phyloP scores from a whole-genome alignment of 2,113 vertebrate genomes.

The Anser cygnoides region DNA sequence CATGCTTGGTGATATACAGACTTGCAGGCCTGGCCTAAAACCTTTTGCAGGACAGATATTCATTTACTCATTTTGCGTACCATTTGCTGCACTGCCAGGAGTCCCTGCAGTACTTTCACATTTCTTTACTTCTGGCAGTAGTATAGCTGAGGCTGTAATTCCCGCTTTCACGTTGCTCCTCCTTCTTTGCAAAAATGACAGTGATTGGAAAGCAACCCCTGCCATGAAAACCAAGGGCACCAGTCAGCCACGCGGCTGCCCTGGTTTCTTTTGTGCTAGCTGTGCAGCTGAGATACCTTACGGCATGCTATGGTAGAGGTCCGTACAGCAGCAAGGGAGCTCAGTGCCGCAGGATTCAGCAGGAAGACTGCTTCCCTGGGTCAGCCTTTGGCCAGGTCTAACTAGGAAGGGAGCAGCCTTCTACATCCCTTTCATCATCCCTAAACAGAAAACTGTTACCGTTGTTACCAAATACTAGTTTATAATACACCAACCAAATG shows the following conservation, averaged over 20 bases:
- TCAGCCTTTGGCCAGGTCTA: background rate
- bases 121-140: conserved; percentile 7
- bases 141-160: conserved; percentile 37
- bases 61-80: background rate
- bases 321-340: background rate
- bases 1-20: conserved; percentile 63
- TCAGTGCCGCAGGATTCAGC: background rate
- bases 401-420: background rate
- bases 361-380: background rate
- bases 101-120: background rate
- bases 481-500: conserved; percentile 38
- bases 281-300: background rate
- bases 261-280: background rate
- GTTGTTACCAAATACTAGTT: conserved; percentile 47
- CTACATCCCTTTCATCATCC: background rate
- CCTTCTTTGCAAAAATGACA: background rate
- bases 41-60: background rate
- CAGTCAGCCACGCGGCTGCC: background rate
- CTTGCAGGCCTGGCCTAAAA: conserved; percentile 57
- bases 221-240: background rate
- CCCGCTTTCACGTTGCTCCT: background rate
- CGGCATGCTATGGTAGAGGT: background rate
- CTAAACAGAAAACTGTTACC: conserved; percentile 11
- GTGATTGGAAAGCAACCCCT: background rate
- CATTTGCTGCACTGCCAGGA: background rate